A percentile compares a stretch with the other conserved stretches of the same genome.
Evolutionary conservation across 2,113 vertebrate species (phyloP).

Genomic region (Tachycineta bicolor): DNA sequence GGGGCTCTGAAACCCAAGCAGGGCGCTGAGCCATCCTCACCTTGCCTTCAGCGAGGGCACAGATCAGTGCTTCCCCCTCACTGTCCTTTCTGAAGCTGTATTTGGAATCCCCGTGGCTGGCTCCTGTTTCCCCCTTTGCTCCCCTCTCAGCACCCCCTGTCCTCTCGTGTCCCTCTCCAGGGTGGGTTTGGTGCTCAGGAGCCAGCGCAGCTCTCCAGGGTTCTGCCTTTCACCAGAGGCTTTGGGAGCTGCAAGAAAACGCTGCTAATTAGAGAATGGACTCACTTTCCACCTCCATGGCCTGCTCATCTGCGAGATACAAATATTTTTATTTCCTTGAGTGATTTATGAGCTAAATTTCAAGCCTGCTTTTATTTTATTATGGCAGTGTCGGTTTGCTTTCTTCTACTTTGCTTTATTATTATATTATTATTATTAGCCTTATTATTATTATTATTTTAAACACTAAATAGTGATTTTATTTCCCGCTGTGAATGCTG

Average conservation of each 20-base stretch:
- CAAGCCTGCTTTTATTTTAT: neutral
- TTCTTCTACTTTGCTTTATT: neutral
- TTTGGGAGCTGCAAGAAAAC: neutral
- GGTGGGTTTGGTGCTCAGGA: neutral
- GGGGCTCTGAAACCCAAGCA: neutral
- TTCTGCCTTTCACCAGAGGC: neutral
- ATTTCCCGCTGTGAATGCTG: neutral
- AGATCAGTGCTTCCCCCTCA: neutral
- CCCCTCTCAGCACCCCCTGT: neutral
- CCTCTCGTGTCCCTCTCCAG: neutral
- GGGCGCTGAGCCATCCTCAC: neutral
- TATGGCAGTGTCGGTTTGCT: neutral
- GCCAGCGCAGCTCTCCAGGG: neutral
- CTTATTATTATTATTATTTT: neutral
- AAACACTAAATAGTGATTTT: neutral
- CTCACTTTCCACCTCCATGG: neutral
- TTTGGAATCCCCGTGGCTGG: neutral
- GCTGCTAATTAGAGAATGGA: neutral
- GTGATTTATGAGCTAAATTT: neutral
- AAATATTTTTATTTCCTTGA: neutral
- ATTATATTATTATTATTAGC: neutral
- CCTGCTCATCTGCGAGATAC: neutral
- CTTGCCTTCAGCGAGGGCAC: neutral
- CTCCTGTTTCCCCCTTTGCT: neutral
- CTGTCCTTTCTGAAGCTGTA: neutral